Conservation (phyloP, 2,888 invertebrate species). For the Leptopilina myrica region DNA sequence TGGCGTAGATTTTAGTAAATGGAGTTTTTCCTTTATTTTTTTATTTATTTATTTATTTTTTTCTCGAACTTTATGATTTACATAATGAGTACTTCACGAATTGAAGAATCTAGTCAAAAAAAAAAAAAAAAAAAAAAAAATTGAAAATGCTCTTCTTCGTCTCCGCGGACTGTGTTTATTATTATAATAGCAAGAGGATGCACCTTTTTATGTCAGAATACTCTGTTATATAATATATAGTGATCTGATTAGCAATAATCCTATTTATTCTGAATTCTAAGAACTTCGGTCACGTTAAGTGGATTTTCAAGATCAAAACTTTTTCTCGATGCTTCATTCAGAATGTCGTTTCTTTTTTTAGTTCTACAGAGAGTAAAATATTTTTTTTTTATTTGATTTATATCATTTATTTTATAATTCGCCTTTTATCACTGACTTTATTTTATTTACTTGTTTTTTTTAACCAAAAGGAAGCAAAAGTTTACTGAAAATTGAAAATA, state of each 20-base stretch:
- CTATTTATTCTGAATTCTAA: slow-evolving; percentile 19
- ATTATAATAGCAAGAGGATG: neutral
- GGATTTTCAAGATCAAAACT: neutral
- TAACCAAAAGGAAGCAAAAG: too few species aligned
- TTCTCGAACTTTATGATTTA: neutral
- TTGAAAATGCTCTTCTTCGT: slow-evolving; percentile 5
- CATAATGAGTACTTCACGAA: slow-evolving; percentile 24
- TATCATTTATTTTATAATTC: too few species aligned
- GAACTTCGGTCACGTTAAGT: slow-evolving; percentile 4
- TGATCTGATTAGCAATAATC: slow-evolving; percentile 22
- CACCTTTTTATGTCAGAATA: slow-evolving; percentile 12
- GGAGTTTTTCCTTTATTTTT: neutral
- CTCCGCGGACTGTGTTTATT: neutral
- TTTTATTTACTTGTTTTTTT: too few species aligned
- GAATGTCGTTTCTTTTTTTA: slow-evolving; percentile 32
- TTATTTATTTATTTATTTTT: too few species aligned
- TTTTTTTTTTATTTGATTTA: too few species aligned
- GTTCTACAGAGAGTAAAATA: neutral
- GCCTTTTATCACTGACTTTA: too few species aligned
- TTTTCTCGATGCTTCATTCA: slow-evolving; percentile 27
- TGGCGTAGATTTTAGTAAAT: slow-evolving; percentile 24
- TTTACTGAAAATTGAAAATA: too few species aligned
- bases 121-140: neutral
- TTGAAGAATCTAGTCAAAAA: slow-evolving; percentile 25
- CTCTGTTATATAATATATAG: neutral